Conservation (phyloP, 2,888 invertebrate species). For the Crepidodera aurea region DNA sequence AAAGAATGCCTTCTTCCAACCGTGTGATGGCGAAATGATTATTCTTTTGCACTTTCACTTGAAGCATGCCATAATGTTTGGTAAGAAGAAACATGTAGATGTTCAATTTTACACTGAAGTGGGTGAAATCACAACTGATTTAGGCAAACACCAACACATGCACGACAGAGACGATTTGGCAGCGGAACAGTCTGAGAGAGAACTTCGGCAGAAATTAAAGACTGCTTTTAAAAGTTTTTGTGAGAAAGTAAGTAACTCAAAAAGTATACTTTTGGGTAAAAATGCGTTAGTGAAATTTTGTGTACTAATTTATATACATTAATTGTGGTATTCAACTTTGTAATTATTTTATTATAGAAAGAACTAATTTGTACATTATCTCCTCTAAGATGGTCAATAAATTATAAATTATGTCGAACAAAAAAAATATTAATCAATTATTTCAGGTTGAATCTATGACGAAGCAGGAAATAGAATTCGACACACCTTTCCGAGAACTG, state of each 20-base stretch:
- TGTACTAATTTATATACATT: not conserved
- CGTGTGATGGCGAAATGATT: slow-evolving; percentile 98
- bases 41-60: slow-evolving; percentile 98
- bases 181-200: slow-evolving; percentile 98
- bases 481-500: slow-evolving; percentile 96
- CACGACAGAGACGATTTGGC: slow-evolving; percentile 98
- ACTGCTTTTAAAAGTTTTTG: slow-evolving; percentile 98
- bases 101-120: slow-evolving; percentile 99
- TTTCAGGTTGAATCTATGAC: slow-evolving; percentile 86
- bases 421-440: not conserved
- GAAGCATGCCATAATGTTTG: slow-evolving; percentile 99
- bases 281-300: too few relatives aligned
- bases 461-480: slow-evolving; percentile 97
- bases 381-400: too few relatives aligned
- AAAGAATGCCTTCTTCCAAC: slow-evolving; percentile 98
- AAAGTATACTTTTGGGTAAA: too few relatives aligned
- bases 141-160: slow-evolving; percentile 99
- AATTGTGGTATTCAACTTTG: too few relatives aligned
- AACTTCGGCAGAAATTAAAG: slow-evolving; percentile 94
- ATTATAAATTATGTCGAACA: too few relatives aligned
- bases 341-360: too few relatives aligned
- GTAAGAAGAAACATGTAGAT: slow-evolving; percentile 96
- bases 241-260: slow-evolving; percentile 82
- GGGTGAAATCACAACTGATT: slow-evolving; percentile 98
- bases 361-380: too few relatives aligned